Evolutionary conservation across 2,888 invertebrate genomes (phyloP).

Genomic region (Hetaerina titia): DNA sequence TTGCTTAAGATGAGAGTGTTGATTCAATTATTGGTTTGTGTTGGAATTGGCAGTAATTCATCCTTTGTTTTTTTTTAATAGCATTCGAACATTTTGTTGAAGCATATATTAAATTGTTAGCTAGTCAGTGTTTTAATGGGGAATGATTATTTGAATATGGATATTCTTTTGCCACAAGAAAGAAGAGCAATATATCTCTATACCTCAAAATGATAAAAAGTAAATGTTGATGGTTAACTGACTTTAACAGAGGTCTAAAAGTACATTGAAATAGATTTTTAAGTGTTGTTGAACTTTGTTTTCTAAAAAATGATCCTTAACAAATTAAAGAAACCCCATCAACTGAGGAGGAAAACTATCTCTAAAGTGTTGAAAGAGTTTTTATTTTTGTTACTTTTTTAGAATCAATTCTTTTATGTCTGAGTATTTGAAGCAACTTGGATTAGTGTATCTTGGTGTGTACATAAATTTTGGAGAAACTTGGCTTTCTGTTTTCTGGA

Average conservation of each 20-base stretch:
- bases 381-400: conserved; percentile 67
- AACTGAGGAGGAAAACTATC: background rate
- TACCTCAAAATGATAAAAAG: background rate
- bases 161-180: background rate
- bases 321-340: conserved; percentile 46
- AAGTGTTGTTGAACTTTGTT: background rate
- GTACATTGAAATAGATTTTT: background rate
- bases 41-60: background rate
- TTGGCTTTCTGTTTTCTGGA: conserved; percentile 37
- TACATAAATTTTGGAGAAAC: conserved; percentile 34
- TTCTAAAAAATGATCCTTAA: background rate
- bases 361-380: conserved; percentile 56
- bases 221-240: background rate
- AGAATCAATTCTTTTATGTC: conserved; percentile 62
- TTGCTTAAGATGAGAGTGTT: background rate
- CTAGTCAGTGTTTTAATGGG: conserved; percentile 58
- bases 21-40: conserved; percentile 20
- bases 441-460: conserved; percentile 34
- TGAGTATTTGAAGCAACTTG: conserved; percentile 28
- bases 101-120: conserved; percentile 44
- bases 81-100: background rate
- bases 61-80: background rate
- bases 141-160: conserved; percentile 10
- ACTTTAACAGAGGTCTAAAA: background rate
- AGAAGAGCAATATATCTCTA: background rate